These are phyloP conservation scores for Tuta absoluta DNA, from an alignment of 2,888 invertebrate genomes.

Conservation along the genomic window DNA sequence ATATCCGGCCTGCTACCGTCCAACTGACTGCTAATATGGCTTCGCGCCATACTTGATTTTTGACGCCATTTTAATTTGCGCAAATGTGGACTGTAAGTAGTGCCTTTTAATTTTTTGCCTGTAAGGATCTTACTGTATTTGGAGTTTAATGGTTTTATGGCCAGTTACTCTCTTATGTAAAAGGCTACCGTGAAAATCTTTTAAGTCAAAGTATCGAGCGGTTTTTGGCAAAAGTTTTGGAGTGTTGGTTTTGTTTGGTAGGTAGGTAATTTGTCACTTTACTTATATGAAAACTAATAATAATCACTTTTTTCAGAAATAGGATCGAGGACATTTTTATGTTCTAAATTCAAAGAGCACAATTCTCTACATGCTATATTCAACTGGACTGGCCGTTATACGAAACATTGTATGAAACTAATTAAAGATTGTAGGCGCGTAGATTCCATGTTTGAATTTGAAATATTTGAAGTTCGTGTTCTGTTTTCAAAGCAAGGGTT, in stretches of 20 bases:
- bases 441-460: slow-evolving; percentile 48
- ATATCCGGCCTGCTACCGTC: slow-evolving; percentile 25
- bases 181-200: too few relatives aligned
- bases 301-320: too few relatives aligned
- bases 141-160: background rate
- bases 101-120: background rate
- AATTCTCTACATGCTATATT: too few relatives aligned
- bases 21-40: slow-evolving; percentile 12
- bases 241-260: too few relatives aligned
- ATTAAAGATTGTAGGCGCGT: slow-evolving; percentile 48
- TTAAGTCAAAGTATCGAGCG: too few relatives aligned
- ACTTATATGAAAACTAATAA: too few relatives aligned
- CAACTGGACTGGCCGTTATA: too few relatives aligned
- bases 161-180: background rate
- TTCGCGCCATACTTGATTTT: slow-evolving; percentile 8
- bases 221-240: too few relatives aligned
- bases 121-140: background rate
- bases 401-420: slow-evolving; percentile 30
- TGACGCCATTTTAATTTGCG: slow-evolving; percentile 6
- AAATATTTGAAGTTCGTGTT: slow-evolving; percentile 52
- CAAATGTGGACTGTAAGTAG: background rate
- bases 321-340: too few relatives aligned
- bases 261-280: too few relatives aligned
- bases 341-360: too few relatives aligned
- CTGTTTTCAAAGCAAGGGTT: slow-evolving; percentile 28